Percentiles rank a stretch among this genome's conserved stretches.
phyloP scores from a whole-genome alignment of 1,140 invertebrate genomes.

The Stegodyphus mimosarum region DNA sequence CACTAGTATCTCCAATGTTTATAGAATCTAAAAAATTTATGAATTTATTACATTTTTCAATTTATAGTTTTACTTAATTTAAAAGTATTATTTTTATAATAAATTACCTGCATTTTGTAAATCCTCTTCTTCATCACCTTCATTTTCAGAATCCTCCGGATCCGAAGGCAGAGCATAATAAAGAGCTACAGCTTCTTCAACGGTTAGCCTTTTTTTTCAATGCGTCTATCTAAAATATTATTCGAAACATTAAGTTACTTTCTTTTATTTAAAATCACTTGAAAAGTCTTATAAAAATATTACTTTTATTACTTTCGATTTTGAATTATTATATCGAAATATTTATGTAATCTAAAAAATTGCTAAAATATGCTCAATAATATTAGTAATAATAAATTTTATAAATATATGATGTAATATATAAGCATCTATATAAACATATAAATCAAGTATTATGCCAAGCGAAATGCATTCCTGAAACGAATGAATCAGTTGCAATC shows the following conservation, averaged over 20 bases:
- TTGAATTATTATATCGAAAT: constrained; percentile 23
- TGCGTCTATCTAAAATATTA: not conserved
- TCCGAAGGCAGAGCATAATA: too few species aligned
- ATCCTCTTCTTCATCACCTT: too few species aligned
- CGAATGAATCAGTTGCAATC: constrained; percentile 21
- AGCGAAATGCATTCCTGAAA: constrained; percentile 32
- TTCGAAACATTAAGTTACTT: not conserved
- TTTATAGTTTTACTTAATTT: too few species aligned
- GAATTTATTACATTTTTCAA: too few species aligned
- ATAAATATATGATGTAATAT: constrained; percentile 13
- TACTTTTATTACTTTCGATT: constrained; percentile 12
- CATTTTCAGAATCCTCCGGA: too few species aligned
- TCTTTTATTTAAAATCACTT: constrained; percentile 3
- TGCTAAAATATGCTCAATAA: constrained; percentile 18
- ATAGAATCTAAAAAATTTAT: too few species aligned
- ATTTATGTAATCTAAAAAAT: constrained; percentile 25
- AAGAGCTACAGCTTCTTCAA: too few species aligned
- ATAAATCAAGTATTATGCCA: constrained; percentile 2
- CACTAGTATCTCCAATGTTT: too few species aligned
- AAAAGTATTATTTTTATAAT: too few species aligned
- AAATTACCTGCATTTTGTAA: too few species aligned
- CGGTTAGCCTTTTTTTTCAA: not conserved
- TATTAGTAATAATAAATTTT: constrained; percentile 30
- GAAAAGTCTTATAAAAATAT: constrained; percentile 20
- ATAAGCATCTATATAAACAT: constrained; percentile 8